Conservation (phyloP, 2,888 invertebrate genomes). For the Pollenia griseotomentosa region DNA sequence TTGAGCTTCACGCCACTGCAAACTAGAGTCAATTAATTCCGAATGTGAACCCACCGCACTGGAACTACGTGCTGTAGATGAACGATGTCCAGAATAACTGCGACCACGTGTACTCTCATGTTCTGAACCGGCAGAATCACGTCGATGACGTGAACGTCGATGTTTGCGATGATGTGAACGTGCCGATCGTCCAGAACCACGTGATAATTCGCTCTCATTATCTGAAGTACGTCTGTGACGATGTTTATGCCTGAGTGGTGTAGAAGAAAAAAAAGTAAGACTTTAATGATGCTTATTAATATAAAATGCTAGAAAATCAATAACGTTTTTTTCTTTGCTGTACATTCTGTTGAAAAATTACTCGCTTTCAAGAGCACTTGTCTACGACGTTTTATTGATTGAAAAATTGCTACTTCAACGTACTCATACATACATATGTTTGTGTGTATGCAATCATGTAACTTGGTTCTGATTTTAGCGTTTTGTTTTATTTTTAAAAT, state of each 20-base stretch:
- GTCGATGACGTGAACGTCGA: slow-evolving; percentile 89
- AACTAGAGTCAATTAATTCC: slow-evolving; percentile 93
- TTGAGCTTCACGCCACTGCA: slow-evolving; percentile 95
- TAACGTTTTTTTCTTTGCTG: background rate
- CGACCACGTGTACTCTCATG: slow-evolving; percentile 87
- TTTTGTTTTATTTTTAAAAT: slow-evolving; percentile 21
- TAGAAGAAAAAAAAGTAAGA: background rate
- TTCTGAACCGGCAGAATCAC: slow-evolving; percentile 88
- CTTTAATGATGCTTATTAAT: slow-evolving; percentile 39
- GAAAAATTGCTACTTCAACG: slow-evolving; percentile 58
- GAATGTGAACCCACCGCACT: slow-evolving; percentile 79
- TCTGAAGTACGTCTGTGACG: slow-evolving; percentile 93
- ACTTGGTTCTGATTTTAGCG: background rate
- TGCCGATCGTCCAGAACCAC: slow-evolving; percentile 92
- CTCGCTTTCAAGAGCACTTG: slow-evolving; percentile 38
- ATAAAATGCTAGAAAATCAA: slow-evolving; percentile 47
- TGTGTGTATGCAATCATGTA: background rate
- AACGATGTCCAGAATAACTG: slow-evolving; percentile 84
- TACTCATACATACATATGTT: background rate
- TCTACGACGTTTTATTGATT: slow-evolving; percentile 54
- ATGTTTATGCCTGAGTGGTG: slow-evolving; percentile 87
- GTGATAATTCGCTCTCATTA: slow-evolving; percentile 95
- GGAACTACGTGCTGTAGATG: slow-evolving; percentile 83
- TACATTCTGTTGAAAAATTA: slow-evolving; percentile 35
- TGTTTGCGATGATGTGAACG: slow-evolving; percentile 90